Evolutionary conservation across 2,113 vertebrate species (phyloP).

Genomic region (Echinops telfairi): DNA sequence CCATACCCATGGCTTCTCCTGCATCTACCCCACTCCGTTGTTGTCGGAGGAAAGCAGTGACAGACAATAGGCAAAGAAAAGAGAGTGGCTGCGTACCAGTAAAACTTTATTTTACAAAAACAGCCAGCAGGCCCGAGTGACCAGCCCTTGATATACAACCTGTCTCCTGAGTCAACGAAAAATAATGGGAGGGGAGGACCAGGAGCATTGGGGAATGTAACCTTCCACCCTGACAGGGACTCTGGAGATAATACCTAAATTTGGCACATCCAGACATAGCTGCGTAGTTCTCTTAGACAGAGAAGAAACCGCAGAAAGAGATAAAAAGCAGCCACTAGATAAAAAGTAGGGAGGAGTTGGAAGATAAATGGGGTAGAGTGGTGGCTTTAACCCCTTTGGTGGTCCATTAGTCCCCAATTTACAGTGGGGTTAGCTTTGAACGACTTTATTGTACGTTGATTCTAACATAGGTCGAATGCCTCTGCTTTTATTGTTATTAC

Average conservation of each 20-base stretch:
- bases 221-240: background rate
- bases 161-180: background rate
- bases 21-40: background rate
- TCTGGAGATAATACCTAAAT: background rate
- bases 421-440: background rate
- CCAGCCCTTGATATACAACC: background rate
- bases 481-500: background rate
- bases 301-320: background rate
- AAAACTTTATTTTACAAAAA: slow-evolving; percentile 41
- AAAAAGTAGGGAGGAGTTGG: background rate
- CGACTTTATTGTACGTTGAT: background rate
- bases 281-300: background rate
- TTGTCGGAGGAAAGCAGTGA: background rate
- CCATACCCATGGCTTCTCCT: background rate
- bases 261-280: background rate
- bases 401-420: background rate
- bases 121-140: background rate
- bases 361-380: background rate
- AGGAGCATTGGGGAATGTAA: background rate
- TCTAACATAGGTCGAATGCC: background rate
- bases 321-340: background rate
- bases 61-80: background rate
- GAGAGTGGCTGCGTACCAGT: background rate
- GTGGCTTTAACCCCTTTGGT: background rate
- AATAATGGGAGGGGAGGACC: background rate